phyloP scores from a whole-genome alignment of 2,113 vertebrate species.

The Pogonocichla stellata region DNA sequence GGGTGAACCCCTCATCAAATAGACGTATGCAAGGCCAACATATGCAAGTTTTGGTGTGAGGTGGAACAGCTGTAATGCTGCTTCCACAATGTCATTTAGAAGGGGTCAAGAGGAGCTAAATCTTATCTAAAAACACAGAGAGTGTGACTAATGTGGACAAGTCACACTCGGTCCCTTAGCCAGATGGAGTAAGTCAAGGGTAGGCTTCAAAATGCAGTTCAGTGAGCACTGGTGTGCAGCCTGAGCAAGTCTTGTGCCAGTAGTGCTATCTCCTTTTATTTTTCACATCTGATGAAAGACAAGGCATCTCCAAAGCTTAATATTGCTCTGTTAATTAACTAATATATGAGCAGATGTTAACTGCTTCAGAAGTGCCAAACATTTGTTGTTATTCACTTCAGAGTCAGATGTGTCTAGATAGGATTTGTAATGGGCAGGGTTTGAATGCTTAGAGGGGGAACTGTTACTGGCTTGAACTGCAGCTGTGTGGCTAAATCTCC shows the following conservation, averaged over 20 bases:
- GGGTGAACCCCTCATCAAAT: background rate
- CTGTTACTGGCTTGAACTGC: background rate
- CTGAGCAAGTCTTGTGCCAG: background rate
- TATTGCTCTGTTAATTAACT: slow-evolving; percentile 47
- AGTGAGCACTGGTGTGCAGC: background rate
- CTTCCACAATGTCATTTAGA: background rate
- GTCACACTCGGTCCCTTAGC: background rate
- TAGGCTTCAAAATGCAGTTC: background rate
- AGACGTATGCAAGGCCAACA: background rate
- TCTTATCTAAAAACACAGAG: background rate
- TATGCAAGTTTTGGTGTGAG: background rate
- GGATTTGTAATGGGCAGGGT: background rate
- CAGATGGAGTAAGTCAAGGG: background rate
- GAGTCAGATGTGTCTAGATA: background rate
- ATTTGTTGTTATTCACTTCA: background rate
- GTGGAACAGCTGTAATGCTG: background rate
- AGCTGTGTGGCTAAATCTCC: background rate
- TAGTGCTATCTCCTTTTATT: background rate
- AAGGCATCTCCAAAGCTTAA: slow-evolving; percentile 3
- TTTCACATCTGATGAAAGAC: background rate
- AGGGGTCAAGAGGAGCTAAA: background rate
- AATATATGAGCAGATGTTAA: slow-evolving; percentile 39
- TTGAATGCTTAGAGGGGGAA: background rate
- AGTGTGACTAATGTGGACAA: background rate
- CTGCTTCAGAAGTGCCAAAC: slow-evolving; percentile 3